Evolutionary conservation across 2,888 invertebrate species (phyloP), one percentile per base, ranked within the genome.

Genomic region (Mythimna vitellina): DNA sequence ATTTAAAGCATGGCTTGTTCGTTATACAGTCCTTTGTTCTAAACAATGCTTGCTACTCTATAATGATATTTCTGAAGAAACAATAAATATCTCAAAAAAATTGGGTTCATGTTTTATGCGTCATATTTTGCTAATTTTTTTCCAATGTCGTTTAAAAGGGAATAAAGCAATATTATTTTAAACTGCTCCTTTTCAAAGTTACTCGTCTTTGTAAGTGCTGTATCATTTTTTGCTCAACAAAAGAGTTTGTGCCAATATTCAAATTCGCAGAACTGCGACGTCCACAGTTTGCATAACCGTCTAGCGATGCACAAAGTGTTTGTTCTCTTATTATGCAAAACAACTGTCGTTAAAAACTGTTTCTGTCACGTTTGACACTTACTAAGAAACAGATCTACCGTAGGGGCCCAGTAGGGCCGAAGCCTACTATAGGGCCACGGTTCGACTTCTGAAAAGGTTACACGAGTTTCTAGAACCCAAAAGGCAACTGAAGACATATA

Each of bases 181-280:
- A 83, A 79, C 79, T 88, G 89, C 87, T 89, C 86, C 88, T 88
- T 89, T 91, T 90, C 81, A 85, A 82, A 87, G 79, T 70, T 5
- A 75, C 70, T 84, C 67, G 22, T 74, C 76, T 73, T 86, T 87
- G 89, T 83, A 68, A 35, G 73, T 75, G 69, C 72, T 82, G 84
- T 83, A 85, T 82, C 86, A 82, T 78, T 88, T 91, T 89, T 88
- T 87, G 76, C 71, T 74, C 60, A 72, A 92, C 92, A 93, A 92
- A 85, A 91, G 90, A 89, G 88, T 91, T 92, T 88, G 85, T 84
- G 86, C 86, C 89, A 90, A 92, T 93, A 93, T 94, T 92, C 88
- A 92, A 93, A 93, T 95, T 94, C 95, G 91, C 82, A 91, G 95
- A 95, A 95, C 82, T 85, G 69, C 84, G 74, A 71, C 72, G 73